Percentiles rank a stretch among this genome's conserved stretches.
Evolutionary conservation across 2,113 vertebrate genomes (phyloP).

Genomic region (Nibea coibor): DNA sequence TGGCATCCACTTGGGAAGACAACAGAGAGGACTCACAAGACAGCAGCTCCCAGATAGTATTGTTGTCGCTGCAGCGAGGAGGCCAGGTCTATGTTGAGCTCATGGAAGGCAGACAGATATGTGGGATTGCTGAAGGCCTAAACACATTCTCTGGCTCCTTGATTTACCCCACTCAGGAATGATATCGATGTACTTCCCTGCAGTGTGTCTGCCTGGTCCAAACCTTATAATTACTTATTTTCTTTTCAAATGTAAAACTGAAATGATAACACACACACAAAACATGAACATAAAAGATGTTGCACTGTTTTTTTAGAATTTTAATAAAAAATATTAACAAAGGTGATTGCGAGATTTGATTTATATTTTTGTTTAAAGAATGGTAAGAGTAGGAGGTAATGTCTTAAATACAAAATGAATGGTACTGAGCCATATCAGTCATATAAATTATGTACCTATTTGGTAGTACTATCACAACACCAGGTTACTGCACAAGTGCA

Average conservation of each 20-base stretch:
- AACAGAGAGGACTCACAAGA: constrained; percentile 69
- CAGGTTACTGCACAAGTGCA: too few relatives aligned
- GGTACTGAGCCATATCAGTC: not conserved
- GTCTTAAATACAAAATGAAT: not conserved
- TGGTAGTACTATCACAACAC: too few relatives aligned
- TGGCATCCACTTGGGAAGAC: constrained; percentile 64
- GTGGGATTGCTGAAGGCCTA: constrained; percentile 41
- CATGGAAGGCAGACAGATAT: constrained; percentile 55
- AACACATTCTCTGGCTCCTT: constrained; percentile 74
- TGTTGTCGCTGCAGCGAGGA: constrained; percentile 57
- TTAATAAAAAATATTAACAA: not conserved
- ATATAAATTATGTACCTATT: too few relatives aligned
- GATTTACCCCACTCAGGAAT: constrained; percentile 39
- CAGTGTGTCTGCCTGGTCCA: not conserved
- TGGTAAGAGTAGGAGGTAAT: not conserved
- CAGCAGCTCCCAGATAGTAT: constrained; percentile 60
- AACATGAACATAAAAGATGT: not conserved
- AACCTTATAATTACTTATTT: not conserved
- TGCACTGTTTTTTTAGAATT: constrained; percentile 1
- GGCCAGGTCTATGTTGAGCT: constrained; percentile 69
- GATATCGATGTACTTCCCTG: not conserved
- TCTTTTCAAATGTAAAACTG: not conserved
- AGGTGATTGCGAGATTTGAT: not conserved
- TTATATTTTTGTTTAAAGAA: not conserved
- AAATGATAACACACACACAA: not conserved